phyloP scores from a whole-genome alignment of 1,140 invertebrate species.

The Eulimnadia texana region DNA sequence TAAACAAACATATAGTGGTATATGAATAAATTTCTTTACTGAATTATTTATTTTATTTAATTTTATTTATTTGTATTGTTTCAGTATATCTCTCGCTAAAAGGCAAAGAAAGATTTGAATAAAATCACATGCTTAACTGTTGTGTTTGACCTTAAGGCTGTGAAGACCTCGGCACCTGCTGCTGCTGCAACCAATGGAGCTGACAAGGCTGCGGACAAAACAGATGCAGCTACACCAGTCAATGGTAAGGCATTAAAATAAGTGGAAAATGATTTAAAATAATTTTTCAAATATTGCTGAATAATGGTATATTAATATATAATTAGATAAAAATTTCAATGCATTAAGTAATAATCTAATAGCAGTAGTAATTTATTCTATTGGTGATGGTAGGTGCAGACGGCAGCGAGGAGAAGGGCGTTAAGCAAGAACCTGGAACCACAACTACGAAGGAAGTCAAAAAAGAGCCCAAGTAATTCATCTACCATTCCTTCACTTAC shows the following conservation, averaged over 20 bases:
- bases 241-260: constrained; percentile 4
- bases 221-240: not conserved
- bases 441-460: not conserved
- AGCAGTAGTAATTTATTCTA: too few species aligned
- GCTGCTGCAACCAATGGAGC: not conserved
- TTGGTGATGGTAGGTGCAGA: not conserved
- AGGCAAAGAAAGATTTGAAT: not conserved
- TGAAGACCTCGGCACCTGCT: too few species aligned
- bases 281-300: too few species aligned
- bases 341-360: too few species aligned
- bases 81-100: not conserved
- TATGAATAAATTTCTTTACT: not conserved
- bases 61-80: not conserved
- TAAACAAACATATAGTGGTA: not conserved
- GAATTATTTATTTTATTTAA: constrained; percentile 19
- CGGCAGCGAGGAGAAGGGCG: not conserved
- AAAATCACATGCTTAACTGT: too few species aligned
- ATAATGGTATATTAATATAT: too few species aligned
- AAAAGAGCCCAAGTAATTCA: not conserved
- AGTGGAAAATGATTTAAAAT: not conserved
- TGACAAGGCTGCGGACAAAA: not conserved
- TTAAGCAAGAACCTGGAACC: not conserved
- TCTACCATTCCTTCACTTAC: not conserved
- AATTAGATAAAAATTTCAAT: too few species aligned
- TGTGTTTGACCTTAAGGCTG: too few species aligned